A percentile compares a stretch with the other conserved stretches of the same genome.
phyloP scores from a whole-genome alignment of 2,888 invertebrate species.

The Drosophila suboccidentalis region DNA sequence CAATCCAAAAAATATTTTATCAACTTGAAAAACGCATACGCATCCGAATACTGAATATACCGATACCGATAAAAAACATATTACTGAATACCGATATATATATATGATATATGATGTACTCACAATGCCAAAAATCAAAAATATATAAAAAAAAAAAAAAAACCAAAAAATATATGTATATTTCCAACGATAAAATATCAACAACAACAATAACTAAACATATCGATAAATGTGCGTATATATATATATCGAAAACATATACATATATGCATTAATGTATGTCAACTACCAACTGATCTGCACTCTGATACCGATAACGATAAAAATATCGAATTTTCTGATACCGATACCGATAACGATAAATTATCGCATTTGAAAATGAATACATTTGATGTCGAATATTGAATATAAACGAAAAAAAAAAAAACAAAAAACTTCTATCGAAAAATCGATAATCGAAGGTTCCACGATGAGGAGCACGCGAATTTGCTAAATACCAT shows the following conservation, averaged over 20 bases:
- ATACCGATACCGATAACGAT: constrained; percentile 31
- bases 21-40: constrained; percentile 50
- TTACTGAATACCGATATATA: constrained; percentile 30
- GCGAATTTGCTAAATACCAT: constrained; percentile 99
- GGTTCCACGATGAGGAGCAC: constrained; percentile 99
- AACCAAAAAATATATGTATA: constrained; percentile 32
- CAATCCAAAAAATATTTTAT: constrained; percentile 27
- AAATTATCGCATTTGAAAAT: constrained; percentile 18
- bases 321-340: constrained; percentile 12
- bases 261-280: constrained; percentile 22
- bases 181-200: constrained; percentile 25
- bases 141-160: constrained; percentile 27
- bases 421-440: not conserved
- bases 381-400: constrained; percentile 6
- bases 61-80: constrained; percentile 32
- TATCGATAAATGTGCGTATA: constrained; percentile 26
- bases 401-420: constrained; percentile 14
- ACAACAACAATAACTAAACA: constrained; percentile 34
- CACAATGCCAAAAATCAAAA: constrained; percentile 51
- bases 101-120: constrained; percentile 47
- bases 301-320: constrained; percentile 28
- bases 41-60: constrained; percentile 61
- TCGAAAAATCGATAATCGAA: constrained; percentile 82
- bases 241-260: constrained; percentile 27
- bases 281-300: constrained; percentile 51